Conservation (phyloP, 2,797 vertebrate species). For the Pseudocheirus occidentalis region DNA sequence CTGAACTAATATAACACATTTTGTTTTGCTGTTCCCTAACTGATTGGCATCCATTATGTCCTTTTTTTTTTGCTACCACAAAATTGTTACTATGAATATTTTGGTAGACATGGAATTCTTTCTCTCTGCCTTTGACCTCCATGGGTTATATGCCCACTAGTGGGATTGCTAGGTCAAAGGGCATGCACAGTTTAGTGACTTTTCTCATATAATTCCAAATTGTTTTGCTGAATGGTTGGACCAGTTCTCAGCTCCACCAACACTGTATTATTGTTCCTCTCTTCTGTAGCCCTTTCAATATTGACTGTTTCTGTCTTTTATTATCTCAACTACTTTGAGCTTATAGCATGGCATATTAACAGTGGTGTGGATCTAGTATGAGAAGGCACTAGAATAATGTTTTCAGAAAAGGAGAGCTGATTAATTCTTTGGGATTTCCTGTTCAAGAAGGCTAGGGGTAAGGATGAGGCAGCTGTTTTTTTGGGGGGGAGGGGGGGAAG, state of each 20-base stretch:
- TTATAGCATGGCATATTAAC: background rate
- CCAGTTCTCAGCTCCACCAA: background rate
- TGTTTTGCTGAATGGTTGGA: background rate
- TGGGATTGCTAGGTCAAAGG: background rate
- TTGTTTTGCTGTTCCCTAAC: background rate
- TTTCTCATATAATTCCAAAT: background rate
- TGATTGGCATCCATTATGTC: background rate
- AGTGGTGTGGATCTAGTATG: background rate
- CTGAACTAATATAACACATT: background rate
- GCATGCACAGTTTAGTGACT: background rate
- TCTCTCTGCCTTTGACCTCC: background rate
- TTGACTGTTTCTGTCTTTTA: background rate
- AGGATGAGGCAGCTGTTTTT: background rate
- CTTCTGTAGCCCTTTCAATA: background rate
- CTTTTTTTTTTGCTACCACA: background rate
- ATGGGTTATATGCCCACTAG: background rate
- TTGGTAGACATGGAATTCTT: background rate
- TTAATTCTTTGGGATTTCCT: conserved; percentile 5
- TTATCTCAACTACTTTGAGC: background rate
- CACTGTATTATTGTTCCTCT: background rate
- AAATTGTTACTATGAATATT: background rate
- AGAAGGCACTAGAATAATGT: background rate
- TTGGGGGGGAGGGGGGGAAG: background rate
- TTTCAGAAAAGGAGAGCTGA: background rate
- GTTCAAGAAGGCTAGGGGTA: background rate